phyloP scores from a whole-genome alignment of 2,113 vertebrate species.

The Recurvirostra avosetta region DNA sequence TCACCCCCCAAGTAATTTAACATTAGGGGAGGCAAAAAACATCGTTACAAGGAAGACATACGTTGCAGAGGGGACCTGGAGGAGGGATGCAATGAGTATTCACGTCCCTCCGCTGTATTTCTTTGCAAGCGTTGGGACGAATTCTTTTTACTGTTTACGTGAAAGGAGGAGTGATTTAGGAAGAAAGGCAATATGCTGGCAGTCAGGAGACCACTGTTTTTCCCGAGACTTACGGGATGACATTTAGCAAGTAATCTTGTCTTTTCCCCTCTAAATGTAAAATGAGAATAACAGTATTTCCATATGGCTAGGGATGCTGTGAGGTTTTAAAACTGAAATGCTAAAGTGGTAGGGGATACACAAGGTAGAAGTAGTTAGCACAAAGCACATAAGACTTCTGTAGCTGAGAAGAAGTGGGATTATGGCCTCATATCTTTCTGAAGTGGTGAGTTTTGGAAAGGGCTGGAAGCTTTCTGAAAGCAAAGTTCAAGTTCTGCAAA shows the following conservation, averaged over 20 bases:
- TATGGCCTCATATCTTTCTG: not conserved
- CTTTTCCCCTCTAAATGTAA: not conserved
- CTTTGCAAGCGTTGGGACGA: not conserved
- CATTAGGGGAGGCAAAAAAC: not conserved
- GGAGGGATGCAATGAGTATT: not conserved
- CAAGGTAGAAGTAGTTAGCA: not conserved
- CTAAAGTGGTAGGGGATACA: not conserved
- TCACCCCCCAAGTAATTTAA: not conserved
- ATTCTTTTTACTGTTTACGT: not conserved
- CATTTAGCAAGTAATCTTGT: not conserved
- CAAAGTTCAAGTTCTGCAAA: not conserved
- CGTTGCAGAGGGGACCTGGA: not conserved
- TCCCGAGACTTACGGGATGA: not conserved
- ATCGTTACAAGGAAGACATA: not conserved
- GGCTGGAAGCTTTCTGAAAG: not conserved
- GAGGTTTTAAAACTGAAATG: not conserved
- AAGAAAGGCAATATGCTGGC: not conserved
- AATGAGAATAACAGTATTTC: not conserved
- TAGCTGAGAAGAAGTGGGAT: not conserved
- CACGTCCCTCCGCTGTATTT: not conserved
- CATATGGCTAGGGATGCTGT: not conserved
- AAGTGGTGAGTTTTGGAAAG: not conserved
- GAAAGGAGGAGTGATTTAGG: not conserved
- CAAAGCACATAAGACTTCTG: not conserved
- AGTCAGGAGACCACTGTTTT: not conserved